Percentiles rank a stretch among this genome's conserved stretches.
Evolutionary conservation across 2,113 vertebrate species (phyloP).

Genomic region (Aythya baeri): DNA sequence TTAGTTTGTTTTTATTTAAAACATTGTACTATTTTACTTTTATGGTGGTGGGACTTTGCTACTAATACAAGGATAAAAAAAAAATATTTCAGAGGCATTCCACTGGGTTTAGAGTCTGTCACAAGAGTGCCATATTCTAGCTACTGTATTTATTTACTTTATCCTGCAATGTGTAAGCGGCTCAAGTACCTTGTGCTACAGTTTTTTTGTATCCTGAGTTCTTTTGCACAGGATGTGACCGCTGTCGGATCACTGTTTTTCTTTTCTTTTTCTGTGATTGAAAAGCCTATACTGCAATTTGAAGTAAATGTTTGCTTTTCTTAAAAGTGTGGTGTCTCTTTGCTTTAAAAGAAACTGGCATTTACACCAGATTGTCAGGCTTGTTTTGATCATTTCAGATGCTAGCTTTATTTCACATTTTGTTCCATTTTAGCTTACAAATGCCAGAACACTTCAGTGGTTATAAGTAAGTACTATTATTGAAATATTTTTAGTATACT

Average conservation of each 20-base stretch:
- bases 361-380: neutral
- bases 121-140: slow-evolving; percentile 76
- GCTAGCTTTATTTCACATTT: neutral
- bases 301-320: slow-evolving; percentile 85
- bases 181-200: slow-evolving; percentile 71
- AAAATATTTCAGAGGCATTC: slow-evolving; percentile 76
- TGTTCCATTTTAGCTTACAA: neutral
- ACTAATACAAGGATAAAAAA: slow-evolving; percentile 74
- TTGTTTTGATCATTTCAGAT: neutral
- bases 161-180: slow-evolving; percentile 71
- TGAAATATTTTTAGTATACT: neutral
- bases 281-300: slow-evolving; percentile 81
- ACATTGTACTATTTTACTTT: slow-evolving; percentile 77
- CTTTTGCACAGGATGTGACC: slow-evolving; percentile 81
- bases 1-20: slow-evolving; percentile 82
- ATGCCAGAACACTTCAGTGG: neutral
- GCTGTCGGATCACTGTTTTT: slow-evolving; percentile 77
- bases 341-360: neutral
- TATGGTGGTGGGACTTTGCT: slow-evolving; percentile 83
- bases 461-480: neutral
- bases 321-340: slow-evolving; percentile 62
- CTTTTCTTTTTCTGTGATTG: slow-evolving; percentile 82
- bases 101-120: slow-evolving; percentile 70
- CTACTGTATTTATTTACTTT: slow-evolving; percentile 81
- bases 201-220: slow-evolving; percentile 64